These are phyloP conservation scores for Galaxias olidus DNA, from an alignment of 2,797 vertebrate species.

Conservation along the genomic window DNA sequence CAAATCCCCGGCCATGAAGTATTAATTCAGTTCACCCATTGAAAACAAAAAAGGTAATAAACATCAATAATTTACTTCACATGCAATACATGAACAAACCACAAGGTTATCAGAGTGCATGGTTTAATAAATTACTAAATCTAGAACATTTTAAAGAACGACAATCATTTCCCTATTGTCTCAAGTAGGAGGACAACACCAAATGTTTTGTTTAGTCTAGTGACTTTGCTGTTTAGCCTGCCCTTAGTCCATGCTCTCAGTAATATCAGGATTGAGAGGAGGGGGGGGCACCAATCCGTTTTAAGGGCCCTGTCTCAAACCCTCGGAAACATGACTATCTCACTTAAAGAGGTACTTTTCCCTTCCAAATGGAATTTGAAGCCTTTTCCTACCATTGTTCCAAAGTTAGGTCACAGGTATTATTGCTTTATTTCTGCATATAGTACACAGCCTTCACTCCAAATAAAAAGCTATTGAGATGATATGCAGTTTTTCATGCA, in stretches of 20 bases:
- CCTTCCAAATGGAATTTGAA: not conserved
- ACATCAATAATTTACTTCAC: no score
- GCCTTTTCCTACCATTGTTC: conserved; percentile 27
- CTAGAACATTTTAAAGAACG: no score
- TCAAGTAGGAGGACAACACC: no score
- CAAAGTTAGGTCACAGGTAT: conserved; percentile 37
- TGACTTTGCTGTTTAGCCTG: conserved; percentile 71
- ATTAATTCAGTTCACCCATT: no score
- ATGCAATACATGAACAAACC: not conserved
- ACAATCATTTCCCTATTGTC: no score
- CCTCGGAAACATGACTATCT: conserved; percentile 38
- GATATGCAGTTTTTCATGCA: no score
- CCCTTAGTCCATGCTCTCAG: conserved; percentile 25
- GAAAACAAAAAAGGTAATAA: no score
- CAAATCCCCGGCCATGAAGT: no score
- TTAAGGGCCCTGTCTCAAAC: conserved; percentile 33
- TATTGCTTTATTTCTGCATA: not conserved
- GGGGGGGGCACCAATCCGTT: not conserved
- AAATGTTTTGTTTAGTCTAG: conserved; percentile 61
- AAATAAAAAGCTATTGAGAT: no score
- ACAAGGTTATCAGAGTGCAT: not conserved
- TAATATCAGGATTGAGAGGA: conserved; percentile 19
- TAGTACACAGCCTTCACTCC: no score
- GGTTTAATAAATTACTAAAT: not conserved
- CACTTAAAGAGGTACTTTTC: conserved; percentile 1